phyloP scores from a whole-genome alignment of 2,797 vertebrate genomes.

The Pantherophis alleghaniensis region DNA sequence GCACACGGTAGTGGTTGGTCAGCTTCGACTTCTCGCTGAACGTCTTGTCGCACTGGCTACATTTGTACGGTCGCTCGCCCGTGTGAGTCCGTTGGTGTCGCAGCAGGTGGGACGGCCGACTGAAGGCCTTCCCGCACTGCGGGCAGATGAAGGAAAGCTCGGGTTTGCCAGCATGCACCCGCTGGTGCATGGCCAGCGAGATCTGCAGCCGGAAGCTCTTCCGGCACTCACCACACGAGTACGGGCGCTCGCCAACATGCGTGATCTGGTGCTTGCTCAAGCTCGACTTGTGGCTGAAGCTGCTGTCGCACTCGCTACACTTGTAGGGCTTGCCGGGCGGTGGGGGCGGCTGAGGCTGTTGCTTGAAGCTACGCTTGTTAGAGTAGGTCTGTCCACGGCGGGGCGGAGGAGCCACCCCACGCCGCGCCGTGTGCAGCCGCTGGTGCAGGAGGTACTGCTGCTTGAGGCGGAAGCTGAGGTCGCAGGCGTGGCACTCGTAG shows the following conservation, averaged over 20 bases:
- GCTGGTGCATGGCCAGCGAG: conserved; percentile 91
- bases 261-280: conserved; percentile 80
- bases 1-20: conserved; percentile 78
- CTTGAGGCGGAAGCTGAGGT: conserved; percentile 77
- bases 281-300: conserved; percentile 81
- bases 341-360: conserved; percentile 48
- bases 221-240: conserved; percentile 91
- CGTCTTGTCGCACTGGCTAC: conserved; percentile 78
- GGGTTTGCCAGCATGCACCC: conserved; percentile 90
- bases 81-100: conserved; percentile 79
- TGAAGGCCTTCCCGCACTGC: conserved; percentile 84
- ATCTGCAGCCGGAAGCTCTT: conserved; percentile 95
- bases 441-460: conserved; percentile 78
- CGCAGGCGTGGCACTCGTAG: conserved; percentile 73
- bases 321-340: conserved; percentile 73
- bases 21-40: conserved; percentile 80
- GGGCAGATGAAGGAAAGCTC: conserved; percentile 87
- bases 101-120: conserved; percentile 75
- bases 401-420: conserved; percentile 27
- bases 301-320: conserved; percentile 78
- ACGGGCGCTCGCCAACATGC: conserved; percentile 91
- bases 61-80: conserved; percentile 77
- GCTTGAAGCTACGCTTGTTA: conserved; percentile 69
- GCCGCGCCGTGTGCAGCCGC: conserved; percentile 68
- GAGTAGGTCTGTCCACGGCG: conserved; percentile 60